Evolutionary conservation across 2,888 invertebrate genomes (phyloP).

Genomic region (Morpho achilles): DNA sequence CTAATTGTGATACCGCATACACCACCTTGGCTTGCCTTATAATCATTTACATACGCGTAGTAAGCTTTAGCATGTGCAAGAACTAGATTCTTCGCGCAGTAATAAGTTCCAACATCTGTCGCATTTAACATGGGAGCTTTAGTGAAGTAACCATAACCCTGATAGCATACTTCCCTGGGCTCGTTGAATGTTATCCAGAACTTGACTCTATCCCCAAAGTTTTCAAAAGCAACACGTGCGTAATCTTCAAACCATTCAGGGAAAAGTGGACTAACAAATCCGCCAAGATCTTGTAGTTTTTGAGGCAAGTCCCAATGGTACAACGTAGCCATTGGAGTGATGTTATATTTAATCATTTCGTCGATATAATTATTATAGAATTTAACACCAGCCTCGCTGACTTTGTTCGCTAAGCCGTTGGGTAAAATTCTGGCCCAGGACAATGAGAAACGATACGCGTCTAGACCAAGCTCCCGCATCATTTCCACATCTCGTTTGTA

Average conservation of each 20-base stretch:
- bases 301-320: constrained; percentile 60
- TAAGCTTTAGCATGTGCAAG: constrained; percentile 76
- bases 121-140: constrained; percentile 53
- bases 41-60: constrained; percentile 53
- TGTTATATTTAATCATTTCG: constrained; percentile 78
- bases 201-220: constrained; percentile 72
- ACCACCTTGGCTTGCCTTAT: constrained; percentile 42
- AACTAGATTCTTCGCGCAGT: constrained; percentile 70
- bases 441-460: constrained; percentile 76
- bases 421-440: constrained; percentile 83
- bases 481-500: constrained; percentile 77
- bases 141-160: constrained; percentile 58
- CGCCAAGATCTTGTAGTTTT: constrained; percentile 75
- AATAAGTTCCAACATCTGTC: constrained; percentile 67
- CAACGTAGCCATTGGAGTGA: constrained; percentile 79
- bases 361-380: constrained; percentile 83
- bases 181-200: constrained; percentile 81
- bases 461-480: constrained; percentile 59
- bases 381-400: constrained; percentile 79
- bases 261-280: constrained; percentile 62
- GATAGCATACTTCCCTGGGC: constrained; percentile 57
- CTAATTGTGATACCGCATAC: constrained; percentile 40
- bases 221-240: constrained; percentile 56
- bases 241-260: constrained; percentile 71
- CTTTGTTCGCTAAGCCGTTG: constrained; percentile 61